Conservation (phyloP, 2,113 vertebrate species). For the Trogon melanurus region DNA sequence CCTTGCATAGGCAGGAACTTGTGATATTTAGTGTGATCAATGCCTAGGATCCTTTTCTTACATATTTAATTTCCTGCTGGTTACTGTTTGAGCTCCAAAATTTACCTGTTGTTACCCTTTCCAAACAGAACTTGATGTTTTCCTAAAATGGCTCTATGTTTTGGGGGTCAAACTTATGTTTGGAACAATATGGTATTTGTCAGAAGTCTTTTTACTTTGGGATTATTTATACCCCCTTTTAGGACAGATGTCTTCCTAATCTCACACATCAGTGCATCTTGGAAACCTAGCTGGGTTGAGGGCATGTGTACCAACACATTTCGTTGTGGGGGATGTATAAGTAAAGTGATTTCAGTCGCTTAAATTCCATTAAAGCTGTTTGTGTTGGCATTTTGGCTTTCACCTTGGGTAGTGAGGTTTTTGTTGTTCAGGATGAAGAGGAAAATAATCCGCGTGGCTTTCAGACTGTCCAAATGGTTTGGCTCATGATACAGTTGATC, state of each 20-base stretch:
- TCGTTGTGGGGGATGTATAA: neutral
- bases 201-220: neutral
- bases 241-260: neutral
- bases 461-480: neutral
- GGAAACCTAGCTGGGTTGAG: neutral
- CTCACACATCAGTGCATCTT: neutral
- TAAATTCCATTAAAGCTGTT: neutral
- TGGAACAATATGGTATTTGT: neutral
- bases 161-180: neutral
- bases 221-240: neutral
- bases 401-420: neutral
- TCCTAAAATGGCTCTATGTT: neutral
- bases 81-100: neutral
- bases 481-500: neutral
- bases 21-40: neutral
- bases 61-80: neutral
- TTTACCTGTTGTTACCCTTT: neutral
- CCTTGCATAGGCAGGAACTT: neutral
- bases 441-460: neutral
- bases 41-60: neutral
- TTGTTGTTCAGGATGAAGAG: neutral
- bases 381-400: neutral
- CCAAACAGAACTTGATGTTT: neutral
- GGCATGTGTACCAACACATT: fast-evolving
- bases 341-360: neutral